Evolutionary conservation across 2,113 vertebrate genomes (phyloP), one percentile per base, ranked within the genome.

Genomic region (Athene noctua): DNA sequence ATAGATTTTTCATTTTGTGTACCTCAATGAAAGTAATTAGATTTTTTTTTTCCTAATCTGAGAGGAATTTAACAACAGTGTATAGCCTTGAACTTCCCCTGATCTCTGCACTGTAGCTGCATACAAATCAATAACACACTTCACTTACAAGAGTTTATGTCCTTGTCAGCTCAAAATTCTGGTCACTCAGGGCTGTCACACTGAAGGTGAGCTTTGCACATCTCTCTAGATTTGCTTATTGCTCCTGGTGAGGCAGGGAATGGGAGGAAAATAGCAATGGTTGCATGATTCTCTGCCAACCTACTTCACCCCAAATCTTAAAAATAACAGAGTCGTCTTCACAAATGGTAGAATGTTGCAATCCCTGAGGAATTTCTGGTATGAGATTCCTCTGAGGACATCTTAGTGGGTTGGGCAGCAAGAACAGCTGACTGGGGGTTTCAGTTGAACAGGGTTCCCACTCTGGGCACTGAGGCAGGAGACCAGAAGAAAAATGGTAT

Each of bases 81-180:
- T 57, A 70, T 61, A 94, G 80, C 91, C 84, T 97, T 96, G 95
- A 96, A 96, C 92, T 96, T 93, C 74, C 79, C 38, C 93, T 91
- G 95, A 95, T 96, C 94, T 96, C 89, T 90, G 78, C 86, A 80
- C 94, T 92, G 67, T 74, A 92, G 89, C 92, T 95, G 95, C 92
- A 94, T 94, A 88, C 78, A 94, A 94, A 97, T 94, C 94, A 94
- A 92, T 93, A 96, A 78, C 73, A 65, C 80, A 80, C 83, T 95
- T 96, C 92, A 89, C 78, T 92, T 68, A 66, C 63, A 85, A 11
- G 80, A 78, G 77, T 87, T 92, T 93, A 27, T 94, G 92, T 92
- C 95, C 93, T 96, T 96, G 96, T 92, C 95, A 92, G 80, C 84
- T 96, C 86, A 89, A 71, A 89, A 82, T 92, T 78, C 84, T 91